Evolutionary conservation across 2,797 vertebrate species (phyloP).

Genomic region (Rhinella marina): DNA sequence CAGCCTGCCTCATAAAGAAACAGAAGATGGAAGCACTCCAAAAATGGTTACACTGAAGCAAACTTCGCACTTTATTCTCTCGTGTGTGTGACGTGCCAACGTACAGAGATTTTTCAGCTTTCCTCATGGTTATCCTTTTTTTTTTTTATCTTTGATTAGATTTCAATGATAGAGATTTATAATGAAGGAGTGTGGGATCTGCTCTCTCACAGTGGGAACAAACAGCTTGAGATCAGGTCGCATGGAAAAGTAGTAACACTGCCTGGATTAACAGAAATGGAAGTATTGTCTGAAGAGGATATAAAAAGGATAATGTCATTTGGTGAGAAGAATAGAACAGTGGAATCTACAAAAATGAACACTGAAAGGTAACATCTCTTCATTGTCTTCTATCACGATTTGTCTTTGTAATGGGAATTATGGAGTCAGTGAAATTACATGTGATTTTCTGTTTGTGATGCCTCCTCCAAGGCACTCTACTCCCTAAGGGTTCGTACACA

Average conservation of each 20-base stretch:
- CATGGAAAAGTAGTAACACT: constrained; percentile 70
- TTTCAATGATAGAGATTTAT: constrained; percentile 77
- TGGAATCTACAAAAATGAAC: constrained; percentile 75
- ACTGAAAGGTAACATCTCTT: constrained; percentile 68
- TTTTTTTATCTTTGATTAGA: constrained; percentile 63
- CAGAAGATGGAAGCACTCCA: too few relatives aligned
- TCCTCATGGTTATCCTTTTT: background rate
- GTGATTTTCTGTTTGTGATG: background rate
- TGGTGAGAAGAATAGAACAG: constrained; percentile 73
- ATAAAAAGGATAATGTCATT: constrained; percentile 70
- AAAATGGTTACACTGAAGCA: too few relatives aligned
- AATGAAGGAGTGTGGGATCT: constrained; percentile 75
- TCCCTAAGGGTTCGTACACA: too few relatives aligned
- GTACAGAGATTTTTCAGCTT: background rate
- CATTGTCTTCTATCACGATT: background rate
- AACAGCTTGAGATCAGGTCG: constrained; percentile 70
- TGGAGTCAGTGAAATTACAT: background rate
- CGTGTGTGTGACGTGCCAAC: too few relatives aligned
- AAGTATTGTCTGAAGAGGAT: constrained; percentile 70
- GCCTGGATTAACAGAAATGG: constrained; percentile 70
- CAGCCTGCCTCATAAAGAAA: background rate
- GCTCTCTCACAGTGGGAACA: constrained; percentile 64
- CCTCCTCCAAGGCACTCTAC: background rate
- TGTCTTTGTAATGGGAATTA: background rate
- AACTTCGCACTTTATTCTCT: too few relatives aligned